Conservation (phyloP, 1,140 invertebrate species). For the Nymphalis io region DNA sequence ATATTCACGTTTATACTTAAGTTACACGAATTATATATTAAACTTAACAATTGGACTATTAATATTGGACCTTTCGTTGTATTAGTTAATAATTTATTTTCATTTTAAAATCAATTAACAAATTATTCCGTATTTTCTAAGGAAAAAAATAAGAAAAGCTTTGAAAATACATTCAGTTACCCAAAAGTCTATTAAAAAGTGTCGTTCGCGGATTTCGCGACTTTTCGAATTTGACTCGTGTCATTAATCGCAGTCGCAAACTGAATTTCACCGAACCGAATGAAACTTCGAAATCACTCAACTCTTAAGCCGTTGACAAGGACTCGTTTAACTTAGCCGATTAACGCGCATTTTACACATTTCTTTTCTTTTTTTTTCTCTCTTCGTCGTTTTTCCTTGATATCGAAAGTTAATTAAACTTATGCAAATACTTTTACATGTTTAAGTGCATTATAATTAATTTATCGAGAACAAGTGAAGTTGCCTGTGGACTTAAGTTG, state of each 20-base stretch:
- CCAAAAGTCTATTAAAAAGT: conserved; percentile 15
- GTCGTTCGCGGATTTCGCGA: conserved; percentile 1
- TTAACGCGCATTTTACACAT: conserved; percentile 40
- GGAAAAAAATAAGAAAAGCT: not conserved
- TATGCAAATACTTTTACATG: not conserved
- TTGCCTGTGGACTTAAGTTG: too few species aligned
- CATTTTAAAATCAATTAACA: too few species aligned
- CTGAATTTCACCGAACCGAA: conserved; percentile 22
- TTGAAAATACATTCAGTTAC: not conserved
- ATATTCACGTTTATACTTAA: too few species aligned
- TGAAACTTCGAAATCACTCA: conserved; percentile 36
- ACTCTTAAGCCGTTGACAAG: conserved; percentile 43
- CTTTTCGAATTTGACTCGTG: conserved; percentile 12
- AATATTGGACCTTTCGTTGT: too few species aligned
- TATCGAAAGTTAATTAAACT: conserved; percentile 34
- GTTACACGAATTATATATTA: too few species aligned
- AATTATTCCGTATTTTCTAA: too few species aligned
- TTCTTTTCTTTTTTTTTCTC: conserved; percentile 21
- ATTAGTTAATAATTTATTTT: too few species aligned
- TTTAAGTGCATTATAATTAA: not conserved
- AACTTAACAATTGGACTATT: too few species aligned
- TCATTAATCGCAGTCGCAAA: conserved; percentile 35
- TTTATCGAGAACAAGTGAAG: too few species aligned
- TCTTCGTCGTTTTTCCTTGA: not conserved
- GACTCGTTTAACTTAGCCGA: conserved; percentile 43